Conservation (phyloP, 1,140 invertebrate genomes). For the Pinna nobilis region DNA sequence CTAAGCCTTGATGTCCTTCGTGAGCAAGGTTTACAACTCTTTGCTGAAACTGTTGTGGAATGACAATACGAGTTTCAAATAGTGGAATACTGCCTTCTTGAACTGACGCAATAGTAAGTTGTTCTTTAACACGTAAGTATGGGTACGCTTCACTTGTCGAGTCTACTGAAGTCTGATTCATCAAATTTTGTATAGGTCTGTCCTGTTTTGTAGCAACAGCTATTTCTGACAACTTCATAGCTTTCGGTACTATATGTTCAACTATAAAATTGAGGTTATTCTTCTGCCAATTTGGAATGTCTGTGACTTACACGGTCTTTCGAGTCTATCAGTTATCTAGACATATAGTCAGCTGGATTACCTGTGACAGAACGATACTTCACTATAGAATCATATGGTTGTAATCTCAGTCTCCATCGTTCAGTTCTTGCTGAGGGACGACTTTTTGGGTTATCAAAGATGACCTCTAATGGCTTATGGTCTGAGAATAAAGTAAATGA, state of each 20-base stretch:
- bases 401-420: constrained; percentile 43
- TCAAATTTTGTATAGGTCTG: neutral
- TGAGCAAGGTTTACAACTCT: constrained; percentile 46
- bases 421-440: constrained; percentile 36
- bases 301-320: too few species aligned
- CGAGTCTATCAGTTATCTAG: too few species aligned
- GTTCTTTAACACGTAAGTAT: neutral
- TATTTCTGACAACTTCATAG: neutral
- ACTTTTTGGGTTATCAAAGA: constrained; percentile 47
- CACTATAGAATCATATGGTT: constrained; percentile 25
- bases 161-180: neutral
- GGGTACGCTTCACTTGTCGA: neutral
- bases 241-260: constrained; percentile 1
- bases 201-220: neutral
- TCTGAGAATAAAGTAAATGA: constrained; percentile 66
- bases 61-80: neutral
- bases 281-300: too few species aligned
- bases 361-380: neutral
- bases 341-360: constrained; percentile 6
- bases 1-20: constrained; percentile 66
- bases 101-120: neutral
- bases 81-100: neutral
- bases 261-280: neutral
- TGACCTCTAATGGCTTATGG: constrained; percentile 52
- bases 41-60: neutral